Evolutionary conservation across 37 sponge, comb jelly and placozoan genomes (phyloP), one percentile per base, ranked within the genome.

Genomic region (Bolinopsis microptera): DNA sequence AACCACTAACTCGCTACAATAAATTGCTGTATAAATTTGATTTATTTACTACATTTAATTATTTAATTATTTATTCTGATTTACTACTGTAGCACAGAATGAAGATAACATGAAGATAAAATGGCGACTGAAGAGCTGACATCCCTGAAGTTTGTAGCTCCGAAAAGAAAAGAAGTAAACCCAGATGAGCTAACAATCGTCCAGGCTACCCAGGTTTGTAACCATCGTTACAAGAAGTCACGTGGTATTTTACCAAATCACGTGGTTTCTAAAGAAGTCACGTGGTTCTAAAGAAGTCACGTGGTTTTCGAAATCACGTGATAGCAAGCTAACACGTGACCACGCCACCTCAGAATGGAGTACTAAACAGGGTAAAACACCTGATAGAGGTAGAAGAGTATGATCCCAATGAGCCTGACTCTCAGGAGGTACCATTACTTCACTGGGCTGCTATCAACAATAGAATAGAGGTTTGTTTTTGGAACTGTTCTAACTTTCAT

Each of bases 391-490:
- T 69, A 31, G 94, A 95, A 80, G 93, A 94, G 13, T 94, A 30
- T 0, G 94, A 95, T 88, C 95, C 95, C 28, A 94, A 68, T 21
- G 40, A 83, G 38, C 95, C 93, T 0, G 97, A 98, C 38, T 93
- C 93, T 0, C 96, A 98, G 92, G 94, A 93, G 61, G 97, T 98
- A 38, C 96, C 98, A 27, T 93, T 93, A 0, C 95, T 98, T 27
- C 98, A 98, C 93, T 98, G 98, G 98, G 98, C 97, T 1, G 96
- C 98, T 88, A 98, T 98, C 93, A 98, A 98, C 94, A 97, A 98
- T 74, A 76, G 98, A 0, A 75, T 97, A 31, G 94, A 97, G 22
- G 95, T 98, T 31, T 32, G 32, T 31, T 34, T 31, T 75, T 75
- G 16, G 5, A 48, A 48, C 13, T 48, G 13, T 13, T 75, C 76